These are phyloP conservation scores for Medauroidea extradentata DNA, from an alignment of 1,140 invertebrate genomes.

Conservation along the genomic window DNA sequence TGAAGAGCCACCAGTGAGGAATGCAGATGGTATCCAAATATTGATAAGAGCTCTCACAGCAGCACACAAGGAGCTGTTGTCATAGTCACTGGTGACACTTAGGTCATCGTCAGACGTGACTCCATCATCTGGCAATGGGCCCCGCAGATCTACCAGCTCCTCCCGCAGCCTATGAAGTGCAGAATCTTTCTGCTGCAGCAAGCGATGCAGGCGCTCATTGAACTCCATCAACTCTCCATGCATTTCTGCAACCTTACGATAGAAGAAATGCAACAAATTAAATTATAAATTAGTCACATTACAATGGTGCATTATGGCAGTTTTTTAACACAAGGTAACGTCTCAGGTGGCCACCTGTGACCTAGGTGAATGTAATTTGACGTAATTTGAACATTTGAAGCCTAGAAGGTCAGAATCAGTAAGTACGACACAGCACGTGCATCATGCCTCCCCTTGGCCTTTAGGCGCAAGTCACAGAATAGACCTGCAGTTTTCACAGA, in stretches of 20 bases:
- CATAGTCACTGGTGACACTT: slow-evolving; percentile 23
- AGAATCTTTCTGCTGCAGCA: slow-evolving; percentile 55
- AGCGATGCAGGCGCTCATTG: slow-evolving; percentile 63
- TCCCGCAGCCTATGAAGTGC: slow-evolving; percentile 57
- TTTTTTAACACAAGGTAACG: too few species aligned
- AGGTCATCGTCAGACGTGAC: slow-evolving; percentile 36
- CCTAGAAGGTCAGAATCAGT: too few species aligned
- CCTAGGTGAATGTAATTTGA: too few species aligned
- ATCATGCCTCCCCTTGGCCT: too few species aligned
- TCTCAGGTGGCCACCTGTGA: too few species aligned
- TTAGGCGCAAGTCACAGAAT: too few species aligned
- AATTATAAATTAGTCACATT: too few species aligned
- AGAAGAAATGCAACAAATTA: too few species aligned
- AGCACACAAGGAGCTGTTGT: slow-evolving; percentile 10
- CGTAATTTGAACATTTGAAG: too few species aligned
- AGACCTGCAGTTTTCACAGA: too few species aligned
- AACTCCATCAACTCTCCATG: slow-evolving; percentile 94
- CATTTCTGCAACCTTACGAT: slow-evolving; percentile 84
- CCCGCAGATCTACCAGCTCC: slow-evolving; percentile 66
- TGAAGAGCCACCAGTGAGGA: slow-evolving; percentile 71
- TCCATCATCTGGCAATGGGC: slow-evolving; percentile 53
- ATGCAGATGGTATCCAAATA: slow-evolving; percentile 87
- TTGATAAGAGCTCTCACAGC: slow-evolving; percentile 62
- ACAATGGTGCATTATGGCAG: too few species aligned
- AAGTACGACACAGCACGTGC: too few species aligned